A percentile compares a stretch with the other conserved stretches of the same genome.
phyloP scores from a whole-genome alignment of 1,140 invertebrate genomes.

The Radopholus similis region DNA sequence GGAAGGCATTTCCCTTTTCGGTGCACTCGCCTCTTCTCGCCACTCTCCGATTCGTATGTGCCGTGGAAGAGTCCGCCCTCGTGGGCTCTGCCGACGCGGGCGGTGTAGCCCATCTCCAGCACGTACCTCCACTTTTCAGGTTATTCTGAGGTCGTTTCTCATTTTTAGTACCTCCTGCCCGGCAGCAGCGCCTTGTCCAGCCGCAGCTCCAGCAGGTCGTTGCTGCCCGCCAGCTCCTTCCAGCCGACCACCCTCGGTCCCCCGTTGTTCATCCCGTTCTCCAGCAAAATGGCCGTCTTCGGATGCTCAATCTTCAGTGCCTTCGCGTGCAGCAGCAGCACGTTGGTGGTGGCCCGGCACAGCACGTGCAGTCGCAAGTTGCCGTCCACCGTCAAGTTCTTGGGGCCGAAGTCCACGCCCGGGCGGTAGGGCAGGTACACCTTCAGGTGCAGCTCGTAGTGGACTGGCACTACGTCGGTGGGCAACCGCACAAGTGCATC shows the following conservation, averaged over 20 bases:
- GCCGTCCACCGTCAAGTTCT: slow-evolving; percentile 18
- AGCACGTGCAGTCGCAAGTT: slow-evolving; percentile 15
- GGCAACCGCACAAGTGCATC: slow-evolving; percentile 16
- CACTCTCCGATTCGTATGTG: not conserved
- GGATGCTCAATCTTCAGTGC: slow-evolving; percentile 6
- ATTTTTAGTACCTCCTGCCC: too few relatives aligned
- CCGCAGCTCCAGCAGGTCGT: slow-evolving; percentile 14
- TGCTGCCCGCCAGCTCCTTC: slow-evolving; percentile 13
- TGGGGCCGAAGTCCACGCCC: slow-evolving; percentile 1
- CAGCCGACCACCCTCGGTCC: slow-evolving; percentile 3
- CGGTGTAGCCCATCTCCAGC: not conserved
- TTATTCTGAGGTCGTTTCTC: too few relatives aligned
- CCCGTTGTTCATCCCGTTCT: not conserved
- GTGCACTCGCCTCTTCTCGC: not conserved
- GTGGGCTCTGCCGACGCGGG: slow-evolving; percentile 6
- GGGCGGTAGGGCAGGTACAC: slow-evolving; percentile 10
- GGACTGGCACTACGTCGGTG: slow-evolving; percentile 14
- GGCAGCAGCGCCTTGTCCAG: slow-evolving; percentile 2
- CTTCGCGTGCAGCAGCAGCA: slow-evolving; percentile 19
- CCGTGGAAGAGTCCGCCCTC: slow-evolving; percentile 6
- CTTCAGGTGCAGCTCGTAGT: slow-evolving; percentile 18
- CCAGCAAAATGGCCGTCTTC: slow-evolving; percentile 16
- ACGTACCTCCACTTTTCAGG: too few relatives aligned
- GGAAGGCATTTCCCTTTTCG: not conserved
- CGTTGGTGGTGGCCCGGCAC: slow-evolving; percentile 5